Conservation (phyloP, 2,888 invertebrate genomes). For the Pyralis farinalis region DNA sequence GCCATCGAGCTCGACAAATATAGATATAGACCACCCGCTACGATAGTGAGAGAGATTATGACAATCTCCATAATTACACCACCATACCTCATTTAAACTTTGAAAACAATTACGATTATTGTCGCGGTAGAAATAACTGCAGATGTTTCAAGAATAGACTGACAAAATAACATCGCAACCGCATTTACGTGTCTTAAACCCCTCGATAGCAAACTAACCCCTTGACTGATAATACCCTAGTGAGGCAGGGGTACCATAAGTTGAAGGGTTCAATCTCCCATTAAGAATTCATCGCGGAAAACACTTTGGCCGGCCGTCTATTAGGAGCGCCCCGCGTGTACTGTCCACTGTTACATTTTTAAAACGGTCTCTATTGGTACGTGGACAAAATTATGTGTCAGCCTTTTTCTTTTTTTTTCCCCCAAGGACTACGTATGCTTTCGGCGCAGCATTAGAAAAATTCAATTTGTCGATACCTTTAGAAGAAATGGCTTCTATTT, state of each 20-base stretch:
- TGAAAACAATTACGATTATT: no score
- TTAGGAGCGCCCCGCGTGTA: conserved; percentile 44
- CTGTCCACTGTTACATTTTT: conserved; percentile 53
- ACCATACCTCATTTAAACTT: no score
- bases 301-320: conserved; percentile 61
- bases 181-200: conserved; percentile 1
- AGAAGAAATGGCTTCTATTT: no score
- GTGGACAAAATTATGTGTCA: conserved; percentile 20
- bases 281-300: conserved; percentile 69
- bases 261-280: conserved; percentile 60
- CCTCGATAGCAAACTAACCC: conserved; percentile 21
- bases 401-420: conserved; percentile 9
- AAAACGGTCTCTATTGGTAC: conserved; percentile 36
- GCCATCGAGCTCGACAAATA: no score
- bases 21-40: no score
- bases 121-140: no score
- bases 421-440: conserved; percentile 1
- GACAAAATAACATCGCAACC: not conserved
- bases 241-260: conserved; percentile 27
- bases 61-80: no score
- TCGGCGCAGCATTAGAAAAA: not conserved
- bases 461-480: not conserved
- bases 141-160: no score
- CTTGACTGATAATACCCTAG: conserved; percentile 19
- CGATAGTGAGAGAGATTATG: no score